Conservation (phyloP, 2,797 vertebrate species). For the Acipenser transmontanus region DNA sequence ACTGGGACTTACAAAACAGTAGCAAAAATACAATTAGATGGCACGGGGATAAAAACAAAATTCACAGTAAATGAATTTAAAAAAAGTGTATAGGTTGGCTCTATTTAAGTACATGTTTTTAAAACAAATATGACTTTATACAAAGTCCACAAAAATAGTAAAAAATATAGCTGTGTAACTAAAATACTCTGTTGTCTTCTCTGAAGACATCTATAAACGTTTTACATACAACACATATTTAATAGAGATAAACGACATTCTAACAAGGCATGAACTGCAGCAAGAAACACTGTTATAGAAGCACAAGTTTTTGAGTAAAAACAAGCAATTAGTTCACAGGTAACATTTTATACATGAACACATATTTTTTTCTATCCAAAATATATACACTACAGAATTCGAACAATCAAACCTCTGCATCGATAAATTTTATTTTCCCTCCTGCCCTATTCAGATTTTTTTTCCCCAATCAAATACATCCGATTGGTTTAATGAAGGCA, state of each 20-base stretch:
- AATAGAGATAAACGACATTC: conserved; percentile 76
- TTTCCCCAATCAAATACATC: conserved; percentile 21
- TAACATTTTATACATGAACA: conserved; percentile 18
- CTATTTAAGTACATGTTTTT: conserved; percentile 76
- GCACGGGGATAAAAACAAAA: conserved; percentile 45
- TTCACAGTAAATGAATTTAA: conserved; percentile 88
- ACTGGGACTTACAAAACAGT: neutral
- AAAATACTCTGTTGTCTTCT: conserved; percentile 81
- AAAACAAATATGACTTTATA: conserved; percentile 81
- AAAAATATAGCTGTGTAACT: conserved; percentile 85
- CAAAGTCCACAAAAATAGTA: conserved; percentile 65
- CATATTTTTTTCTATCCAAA: conserved; percentile 29
- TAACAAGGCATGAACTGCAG: conserved; percentile 65
- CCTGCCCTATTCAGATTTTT: conserved; percentile 12
- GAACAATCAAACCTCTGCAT: conserved; percentile 22
- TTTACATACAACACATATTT: conserved; percentile 64
- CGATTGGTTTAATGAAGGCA: neutral
- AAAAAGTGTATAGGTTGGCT: conserved; percentile 74
- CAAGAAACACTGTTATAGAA: conserved; percentile 56
- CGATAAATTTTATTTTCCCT: conserved; percentile 16
- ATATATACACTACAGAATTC: conserved; percentile 29
- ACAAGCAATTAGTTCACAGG: conserved; percentile 15
- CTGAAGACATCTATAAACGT: conserved; percentile 86
- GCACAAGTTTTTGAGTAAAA: no score
- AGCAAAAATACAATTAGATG: conserved; percentile 34